Evolutionary conservation across 64 coral and sea anemone genomes (phyloP).

Genomic region (Montipora cactus): DNA sequence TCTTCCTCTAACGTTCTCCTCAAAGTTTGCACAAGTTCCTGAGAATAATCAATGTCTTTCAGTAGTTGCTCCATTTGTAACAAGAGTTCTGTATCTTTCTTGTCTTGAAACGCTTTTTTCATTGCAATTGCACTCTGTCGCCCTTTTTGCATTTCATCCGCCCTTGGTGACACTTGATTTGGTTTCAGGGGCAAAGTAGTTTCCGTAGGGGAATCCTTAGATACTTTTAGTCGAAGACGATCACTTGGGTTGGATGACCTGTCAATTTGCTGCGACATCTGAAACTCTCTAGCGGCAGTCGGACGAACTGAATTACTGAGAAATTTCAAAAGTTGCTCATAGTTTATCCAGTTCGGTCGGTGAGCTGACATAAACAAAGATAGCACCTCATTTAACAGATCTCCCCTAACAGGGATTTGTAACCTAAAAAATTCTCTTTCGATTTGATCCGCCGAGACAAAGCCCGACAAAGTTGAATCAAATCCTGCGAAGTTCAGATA

Average conservation of each 20-base stretch:
- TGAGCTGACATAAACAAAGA: constrained; percentile 82
- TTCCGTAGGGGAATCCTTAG: constrained; percentile 32
- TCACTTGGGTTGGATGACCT: constrained; percentile 43
- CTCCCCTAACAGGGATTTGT: constrained; percentile 61
- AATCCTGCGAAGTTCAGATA: constrained; percentile 78
- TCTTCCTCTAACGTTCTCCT: too few relatives aligned
- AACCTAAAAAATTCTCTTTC: constrained; percentile 68
- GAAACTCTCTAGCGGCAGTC: constrained; percentile 12
- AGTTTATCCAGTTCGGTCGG: constrained; percentile 89
- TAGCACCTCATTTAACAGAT: constrained; percentile 42
- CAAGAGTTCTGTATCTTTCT: too few relatives aligned
- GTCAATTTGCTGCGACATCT: constrained; percentile 62
- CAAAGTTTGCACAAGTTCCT: too few relatives aligned
- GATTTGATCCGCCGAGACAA: constrained; percentile 80
- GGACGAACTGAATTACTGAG: constrained; percentile 65
- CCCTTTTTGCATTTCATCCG: too few relatives aligned
- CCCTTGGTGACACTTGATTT: too few relatives aligned
- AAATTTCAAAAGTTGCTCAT: constrained; percentile 90
- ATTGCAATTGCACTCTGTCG: too few relatives aligned
- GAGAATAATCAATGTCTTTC: too few relatives aligned
- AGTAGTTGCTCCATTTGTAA: too few relatives aligned
- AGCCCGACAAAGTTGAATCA: constrained; percentile 89
- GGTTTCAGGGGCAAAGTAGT: constrained; percentile 58
- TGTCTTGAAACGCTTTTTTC: too few relatives aligned
- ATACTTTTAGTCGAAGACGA: constrained; percentile 49